Evolutionary conservation across 2,888 invertebrate species (phyloP).

Genomic region (Agrilus biguttatus): DNA sequence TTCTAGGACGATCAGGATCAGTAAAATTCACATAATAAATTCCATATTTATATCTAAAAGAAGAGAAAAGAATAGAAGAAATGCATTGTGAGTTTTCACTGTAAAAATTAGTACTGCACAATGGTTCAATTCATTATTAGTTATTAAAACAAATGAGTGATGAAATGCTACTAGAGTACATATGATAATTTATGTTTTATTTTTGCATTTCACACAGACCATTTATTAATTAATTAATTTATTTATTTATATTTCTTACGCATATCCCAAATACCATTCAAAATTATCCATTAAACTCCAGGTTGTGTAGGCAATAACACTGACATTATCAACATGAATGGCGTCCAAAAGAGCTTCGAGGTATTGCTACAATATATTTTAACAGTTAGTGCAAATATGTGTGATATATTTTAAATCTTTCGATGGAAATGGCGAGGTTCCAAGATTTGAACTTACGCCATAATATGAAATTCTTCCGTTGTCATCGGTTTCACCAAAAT

Average conservation of each 20-base stretch:
- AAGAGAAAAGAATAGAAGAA: background rate
- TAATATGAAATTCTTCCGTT: slow-evolving; percentile 30
- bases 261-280: slow-evolving; percentile 42
- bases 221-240: background rate
- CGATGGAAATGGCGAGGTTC: no score
- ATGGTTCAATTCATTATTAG: no score
- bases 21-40: slow-evolving; percentile 50
- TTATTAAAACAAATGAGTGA: no score
- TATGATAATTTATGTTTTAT: no score
- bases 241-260: slow-evolving; percentile 19
- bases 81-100: background rate
- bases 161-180: no score
- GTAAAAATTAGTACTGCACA: no score
- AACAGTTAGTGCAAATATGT: background rate
- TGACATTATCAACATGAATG: slow-evolving; percentile 28
- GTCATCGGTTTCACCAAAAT: slow-evolving; percentile 32
- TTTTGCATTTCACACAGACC: background rate
- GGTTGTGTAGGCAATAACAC: slow-evolving; percentile 39
- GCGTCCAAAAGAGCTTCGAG: slow-evolving; percentile 14
- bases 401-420: no score
- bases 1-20: slow-evolving; percentile 40
- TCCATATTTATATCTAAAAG: slow-evolving; percentile 48
- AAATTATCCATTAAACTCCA: slow-evolving; percentile 51
- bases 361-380: slow-evolving; percentile 11
- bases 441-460: slow-evolving; percentile 4